Base-by-base conservation (phyloP, 92 coral and sea anemone species). In the Phenganax marumi region DNA sequence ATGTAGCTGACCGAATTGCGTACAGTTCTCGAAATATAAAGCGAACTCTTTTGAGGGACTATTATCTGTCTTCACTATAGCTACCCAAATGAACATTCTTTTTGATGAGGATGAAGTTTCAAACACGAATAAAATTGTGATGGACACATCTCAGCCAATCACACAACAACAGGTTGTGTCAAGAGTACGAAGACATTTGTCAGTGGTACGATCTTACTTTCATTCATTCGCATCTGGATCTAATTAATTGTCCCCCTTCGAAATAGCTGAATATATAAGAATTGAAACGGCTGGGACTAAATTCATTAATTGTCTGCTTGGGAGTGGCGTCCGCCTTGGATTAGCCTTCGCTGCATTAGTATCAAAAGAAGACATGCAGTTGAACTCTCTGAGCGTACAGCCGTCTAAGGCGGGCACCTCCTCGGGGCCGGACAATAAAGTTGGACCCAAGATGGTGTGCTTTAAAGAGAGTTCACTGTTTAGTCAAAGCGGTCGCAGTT, bases 181-280 rank as follows among this genome's bases (percentile, higher is more conserved):
- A 7, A 85, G 92, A 23, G 90, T 96, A 14, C 91, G 99, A 57
- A 88, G 99, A 56, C 97, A 92, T 77, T 82, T 96, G n/a, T 87
- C 97, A 50, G 90, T 97, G 77, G 99, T 96, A 80, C 78, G 97
- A 72, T 26, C 53, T 75, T 8, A 24, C 18, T 12, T 25, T 58
- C 12, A n/a, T n/a, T n/a, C n/a, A n/a, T n/a, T n/a, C n/a, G n/a
- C 43, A 14, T 16, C 8, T 10, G 11, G 75, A 7, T 7, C 6
- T 8, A 12, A 46, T 11, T 25, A n/a, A 3, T 50, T 12, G 12
- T 18, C 47, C 26, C 57, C 19, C 6, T 52, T 53, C 1, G 21
- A 9, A 5, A 33, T 33, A 33, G 43, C 16, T 14, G 21, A 56
- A 19, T n/a, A 13, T 56, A 56, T 56, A 56, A 56, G 21, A 56